phyloP scores from a whole-genome alignment of 2,888 invertebrate genomes.

The Nebria brevicollis region DNA sequence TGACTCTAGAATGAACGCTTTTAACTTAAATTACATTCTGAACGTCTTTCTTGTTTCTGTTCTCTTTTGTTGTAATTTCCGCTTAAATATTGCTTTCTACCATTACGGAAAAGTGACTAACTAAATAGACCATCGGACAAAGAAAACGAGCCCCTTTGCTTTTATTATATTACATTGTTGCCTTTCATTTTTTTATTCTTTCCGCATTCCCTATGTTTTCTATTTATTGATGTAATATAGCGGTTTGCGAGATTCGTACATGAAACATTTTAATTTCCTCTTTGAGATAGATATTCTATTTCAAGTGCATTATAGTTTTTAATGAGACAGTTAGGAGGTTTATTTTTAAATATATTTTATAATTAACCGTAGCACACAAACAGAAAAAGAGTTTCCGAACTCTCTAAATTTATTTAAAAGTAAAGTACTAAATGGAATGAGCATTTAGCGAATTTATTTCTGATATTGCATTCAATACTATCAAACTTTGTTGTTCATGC shows the following conservation, averaged over 20 bases:
- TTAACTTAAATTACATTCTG: conserved; percentile 44
- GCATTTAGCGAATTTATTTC: too few species aligned
- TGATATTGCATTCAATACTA: too few species aligned
- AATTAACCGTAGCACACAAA: too few species aligned
- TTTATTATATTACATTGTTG: background rate
- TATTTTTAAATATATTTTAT: background rate
- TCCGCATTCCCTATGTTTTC: background rate
- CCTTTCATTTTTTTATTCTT: background rate
- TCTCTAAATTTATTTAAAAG: too few species aligned
- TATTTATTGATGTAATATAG: background rate
- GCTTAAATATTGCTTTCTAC: conserved; percentile 45
- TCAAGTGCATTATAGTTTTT: background rate
- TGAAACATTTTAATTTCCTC: background rate
- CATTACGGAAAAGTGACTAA: conserved; percentile 40
- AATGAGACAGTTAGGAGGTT: background rate
- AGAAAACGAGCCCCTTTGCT: background rate
- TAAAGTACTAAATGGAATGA: too few species aligned
- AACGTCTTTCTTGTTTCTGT: conserved; percentile 34
- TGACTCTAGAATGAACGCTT: conserved; percentile 25
- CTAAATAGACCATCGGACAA: conserved; percentile 26
- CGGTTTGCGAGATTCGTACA: background rate
- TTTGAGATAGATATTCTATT: background rate
- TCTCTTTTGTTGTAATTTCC: conserved; percentile 43
- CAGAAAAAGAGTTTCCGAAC: too few species aligned
- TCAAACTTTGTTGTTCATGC: too few species aligned